Base-by-base conservation (phyloP, 35 echinoderm and acorn worm genomes). In the Nesometra sesokonis region DNA sequence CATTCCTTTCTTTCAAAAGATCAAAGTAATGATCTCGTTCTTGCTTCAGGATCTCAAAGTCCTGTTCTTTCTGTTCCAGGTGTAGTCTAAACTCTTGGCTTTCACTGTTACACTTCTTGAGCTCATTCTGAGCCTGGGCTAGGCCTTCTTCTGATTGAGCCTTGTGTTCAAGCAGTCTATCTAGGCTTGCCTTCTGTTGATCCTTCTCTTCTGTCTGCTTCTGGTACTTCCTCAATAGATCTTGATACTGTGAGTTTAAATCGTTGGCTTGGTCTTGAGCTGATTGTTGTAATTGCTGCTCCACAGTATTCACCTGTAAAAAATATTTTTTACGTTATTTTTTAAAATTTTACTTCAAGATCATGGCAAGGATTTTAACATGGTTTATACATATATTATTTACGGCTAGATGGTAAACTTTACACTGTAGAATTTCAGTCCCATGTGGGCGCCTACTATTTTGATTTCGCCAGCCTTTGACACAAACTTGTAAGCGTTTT, bases 1-100 rank as follows among this genome's bases (percentile, higher is more conserved):
- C 46, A 46, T 87, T 87, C 38, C 86, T 79, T 79, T 87, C 86
- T 78, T 79, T 46, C 29, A 87, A 40, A 3, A 87, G 77, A 37
- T 13, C 29, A 80, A 87, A 87, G 29, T 87, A 87, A 46, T 87
- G 86, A 30, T 87, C 86, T 13, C 86, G 29, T 38, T 87, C 86
- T 34, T 78, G 31, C 30, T 79, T 87, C 23, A 87, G 29, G 1
- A 46, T 46, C 46, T 87, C 86, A 30, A 79, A 33, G 67, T 80
- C 77, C 35, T 46, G 35, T 8, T 33, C 29, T 32, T 80, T 87
- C 31, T 23, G 34, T 80, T 79, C 86, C 1, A 87, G 7, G 21
- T 29, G 0, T 27, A 27, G 38, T 46, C 21, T 35, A 30, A 87
- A 21, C 17, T 87, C 23, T 32, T 29, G 11, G 9, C 78, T 87